phyloP scores from a whole-genome alignment of 1,140 invertebrate species.

The Plutomurus gul region DNA sequence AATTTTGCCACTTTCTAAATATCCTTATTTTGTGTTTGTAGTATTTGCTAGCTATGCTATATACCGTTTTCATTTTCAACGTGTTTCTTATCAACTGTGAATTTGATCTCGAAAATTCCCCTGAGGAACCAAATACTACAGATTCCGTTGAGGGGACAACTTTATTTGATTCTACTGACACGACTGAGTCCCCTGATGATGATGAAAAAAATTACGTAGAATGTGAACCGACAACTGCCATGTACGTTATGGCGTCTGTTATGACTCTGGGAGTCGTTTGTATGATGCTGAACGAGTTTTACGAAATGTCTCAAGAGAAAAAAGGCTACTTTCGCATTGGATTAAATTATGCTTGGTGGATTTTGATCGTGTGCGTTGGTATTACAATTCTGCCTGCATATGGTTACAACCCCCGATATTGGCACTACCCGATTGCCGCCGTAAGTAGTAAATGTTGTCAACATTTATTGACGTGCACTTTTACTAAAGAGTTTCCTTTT shows the following conservation, averaged over 20 bases:
- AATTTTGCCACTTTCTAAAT: too few species aligned
- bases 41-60: conserved; percentile 25
- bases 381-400: conserved; percentile 2
- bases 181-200: background rate
- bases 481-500: background rate
- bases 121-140: background rate
- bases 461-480: background rate
- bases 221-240: background rate
- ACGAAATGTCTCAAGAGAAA: background rate
- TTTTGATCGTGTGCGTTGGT: background rate
- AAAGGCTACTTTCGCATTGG: background rate
- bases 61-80: conserved; percentile 39
- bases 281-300: conserved; percentile 25
- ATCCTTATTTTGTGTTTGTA: conserved; percentile 2
- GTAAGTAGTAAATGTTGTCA: background rate
- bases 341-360: conserved; percentile 31
- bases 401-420: background rate
- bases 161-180: background rate
- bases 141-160: background rate
- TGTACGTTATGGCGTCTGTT: background rate
- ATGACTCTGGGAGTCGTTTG: background rate
- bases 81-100: conserved; percentile 29
- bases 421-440: conserved; percentile 28
- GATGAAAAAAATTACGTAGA: background rate
- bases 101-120: background rate